Evolutionary conservation across 2,888 invertebrate genomes (phyloP).

Genomic region (Abscondita cerata): DNA sequence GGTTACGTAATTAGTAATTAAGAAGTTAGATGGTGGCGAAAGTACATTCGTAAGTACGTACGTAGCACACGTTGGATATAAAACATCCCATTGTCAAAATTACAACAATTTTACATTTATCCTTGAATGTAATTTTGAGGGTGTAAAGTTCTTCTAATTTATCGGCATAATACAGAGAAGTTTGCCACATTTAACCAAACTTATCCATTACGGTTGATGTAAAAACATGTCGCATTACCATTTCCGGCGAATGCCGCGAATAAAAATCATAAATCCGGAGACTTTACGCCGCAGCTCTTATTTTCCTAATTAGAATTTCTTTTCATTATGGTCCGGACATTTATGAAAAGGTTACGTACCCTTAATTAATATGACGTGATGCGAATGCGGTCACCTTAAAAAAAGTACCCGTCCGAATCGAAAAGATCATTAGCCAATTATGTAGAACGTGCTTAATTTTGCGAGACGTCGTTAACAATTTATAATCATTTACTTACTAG

Average conservation of each 20-base stretch:
- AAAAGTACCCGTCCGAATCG: slow-evolving; percentile 6
- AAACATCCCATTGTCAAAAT: slow-evolving; percentile 33
- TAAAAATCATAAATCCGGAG: slow-evolving; percentile 46
- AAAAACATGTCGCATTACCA: slow-evolving; percentile 46
- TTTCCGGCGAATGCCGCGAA: slow-evolving; percentile 39
- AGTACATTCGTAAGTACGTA: slow-evolving; percentile 20
- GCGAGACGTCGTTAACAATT: slow-evolving; percentile 20
- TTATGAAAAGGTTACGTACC: slow-evolving; percentile 47
- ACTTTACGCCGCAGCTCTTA: slow-evolving; percentile 39
- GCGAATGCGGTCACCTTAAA: slow-evolving; percentile 28
- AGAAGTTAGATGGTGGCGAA: slow-evolving; percentile 14
- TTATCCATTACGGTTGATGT: slow-evolving; percentile 47
- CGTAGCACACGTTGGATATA: slow-evolving; percentile 28
- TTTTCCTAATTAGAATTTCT: slow-evolving; percentile 48
- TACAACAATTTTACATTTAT: slow-evolving; percentile 35
- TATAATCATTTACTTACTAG: slow-evolving; percentile 19
- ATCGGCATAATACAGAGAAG: slow-evolving; percentile 43
- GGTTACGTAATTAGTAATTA: slow-evolving; percentile 26
- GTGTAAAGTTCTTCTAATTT: slow-evolving; percentile 42
- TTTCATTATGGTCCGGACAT: slow-evolving; percentile 47
- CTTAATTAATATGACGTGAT: slow-evolving; percentile 45
- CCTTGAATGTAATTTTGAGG: slow-evolving; percentile 33
- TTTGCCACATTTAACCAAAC: slow-evolving; percentile 44
- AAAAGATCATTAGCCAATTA: neutral
- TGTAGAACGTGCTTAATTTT: slow-evolving; percentile 14